Conservation (phyloP, 2,888 invertebrate species). For the Zonitis immaculata region DNA sequence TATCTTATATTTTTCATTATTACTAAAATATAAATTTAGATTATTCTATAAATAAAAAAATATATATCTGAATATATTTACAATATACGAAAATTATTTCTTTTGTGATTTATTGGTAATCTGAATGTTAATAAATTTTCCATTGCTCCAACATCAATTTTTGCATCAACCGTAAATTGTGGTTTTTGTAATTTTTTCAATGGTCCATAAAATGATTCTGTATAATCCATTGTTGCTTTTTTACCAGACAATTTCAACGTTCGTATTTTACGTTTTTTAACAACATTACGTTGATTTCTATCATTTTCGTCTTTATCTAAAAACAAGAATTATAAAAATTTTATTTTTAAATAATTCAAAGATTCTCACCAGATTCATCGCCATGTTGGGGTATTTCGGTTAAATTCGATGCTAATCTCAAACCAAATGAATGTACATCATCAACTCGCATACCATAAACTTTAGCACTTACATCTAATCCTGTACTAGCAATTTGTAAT, state of each 20-base stretch:
- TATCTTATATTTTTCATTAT: slow-evolving; percentile 24
- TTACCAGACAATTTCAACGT: slow-evolving; percentile 19
- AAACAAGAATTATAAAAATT: too few species aligned
- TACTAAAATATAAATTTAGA: slow-evolving; percentile 28
- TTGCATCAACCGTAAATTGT: slow-evolving; percentile 33
- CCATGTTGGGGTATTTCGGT: slow-evolving; percentile 29
- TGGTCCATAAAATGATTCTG: slow-evolving; percentile 26
- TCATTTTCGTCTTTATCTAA: background rate
- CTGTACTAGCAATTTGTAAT: slow-evolving; percentile 76
- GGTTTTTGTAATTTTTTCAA: slow-evolving; percentile 34
- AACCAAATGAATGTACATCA: slow-evolving; percentile 72
- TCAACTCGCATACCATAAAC: slow-evolving; percentile 87
- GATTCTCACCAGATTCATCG: too few species aligned
- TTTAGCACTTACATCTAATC: slow-evolving; percentile 82
- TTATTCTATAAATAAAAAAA: too few species aligned
- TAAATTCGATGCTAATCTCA: slow-evolving; percentile 71
- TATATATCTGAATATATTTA: slow-evolving; percentile 1
- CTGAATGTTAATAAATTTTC: slow-evolving; percentile 38
- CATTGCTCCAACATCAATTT: slow-evolving; percentile 31
- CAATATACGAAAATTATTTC: slow-evolving; percentile 7
- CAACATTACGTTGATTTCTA: background rate
- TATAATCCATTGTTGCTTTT: slow-evolving; percentile 31
- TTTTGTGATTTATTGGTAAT: slow-evolving; percentile 17
- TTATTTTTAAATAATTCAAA: too few species aligned
- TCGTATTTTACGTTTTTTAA: slow-evolving; percentile 25